Base-by-base conservation (phyloP, 2,113 vertebrate species). In the Pteruthius melanotis region DNA sequence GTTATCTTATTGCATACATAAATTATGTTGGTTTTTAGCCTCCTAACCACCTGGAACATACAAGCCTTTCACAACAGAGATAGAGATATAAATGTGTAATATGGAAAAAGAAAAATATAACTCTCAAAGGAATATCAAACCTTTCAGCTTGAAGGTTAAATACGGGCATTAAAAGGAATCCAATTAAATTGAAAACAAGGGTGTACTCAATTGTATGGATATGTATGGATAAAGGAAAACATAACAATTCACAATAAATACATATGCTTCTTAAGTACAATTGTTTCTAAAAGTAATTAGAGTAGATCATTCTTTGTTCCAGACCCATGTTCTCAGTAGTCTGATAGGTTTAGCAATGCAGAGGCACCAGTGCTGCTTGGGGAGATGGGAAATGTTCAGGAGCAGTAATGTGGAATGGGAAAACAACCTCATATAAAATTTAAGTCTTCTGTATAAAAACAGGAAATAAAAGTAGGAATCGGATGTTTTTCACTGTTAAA, bases 381-480 rank as follows among this genome's bases (percentile, higher is more conserved):
- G 59, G 86, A 97, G 45, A 83, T 39, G 40, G 35, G 44, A 65
- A 78, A 70, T 23, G 42, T 60, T 68, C 45, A 66, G 61, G 44
- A 94, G 35, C 33, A 87, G 89, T 92, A 91, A 89, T 4, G 8
- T 24, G 23, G 74, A 95, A 57, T 33, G 52, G 72, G 68, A 87
- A 82, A 91, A 91, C 40, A 88, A 87, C 42, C 74, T 94, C 74
- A 64, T 81, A 86, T 91, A 96, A 95, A 91, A 94, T 69, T 60
- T 90, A 96, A 78, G 22, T 9, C 39, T 44, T 24, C 70, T 76
- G 33, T 56, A 42, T 86, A 89, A 91, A 95, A 57, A 2, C 18
- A 83, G 80, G 75, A 93, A 93, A 93, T 66, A 65, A 86, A 95
- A 77, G 56, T 11, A 83, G 19, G 79, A 89, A 94, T 86, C 0